Base-by-base conservation (phyloP, 2,888 invertebrate species). In the Drosophila meridiana region DNA sequence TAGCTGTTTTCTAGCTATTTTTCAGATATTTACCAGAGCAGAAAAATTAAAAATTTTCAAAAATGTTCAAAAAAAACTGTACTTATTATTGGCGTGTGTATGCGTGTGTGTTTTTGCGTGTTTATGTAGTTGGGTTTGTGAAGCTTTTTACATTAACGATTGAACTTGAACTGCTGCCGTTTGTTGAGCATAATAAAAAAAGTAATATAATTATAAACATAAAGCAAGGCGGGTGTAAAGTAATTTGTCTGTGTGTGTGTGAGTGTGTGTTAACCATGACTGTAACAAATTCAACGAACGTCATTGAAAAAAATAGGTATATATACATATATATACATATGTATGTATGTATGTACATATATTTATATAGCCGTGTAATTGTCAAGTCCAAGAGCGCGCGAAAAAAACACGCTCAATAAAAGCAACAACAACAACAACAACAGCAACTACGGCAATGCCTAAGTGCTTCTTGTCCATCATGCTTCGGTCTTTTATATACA, bases 201-300 rank as follows among this genome's bases (percentile, higher is more conserved):
- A 71, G 78, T 67, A 74, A 55, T 56, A 56, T 56, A 40, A 69
- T 53, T 58, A 76, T 57, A 50, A 57, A 70, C 70, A 79, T 70
- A 69, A 74, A 73, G 77, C 55, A 42, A 77, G 62, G 56, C 53
- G 73, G 71, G 74, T 50, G 69, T 66, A 65, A 65, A 67, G 66
- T 38, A 52, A 20, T n/a, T 28, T 47, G 52, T 20, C 20, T 55
- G 48, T 72, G 68, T 83, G 57, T 76, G 78, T 30, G 32, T 47
- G 36, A 72, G 69, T 81, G 61, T 78, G 78, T 90, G 79, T 86
- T 88, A 89, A 36, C 90, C 90, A 86, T 85, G 90, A 90, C 90
- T 90, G 89, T 87, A 90, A 87, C 89, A 87, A 89, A 88, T 90
- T 87, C 74, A 90, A 89, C 89, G 73, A 87, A 87, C 82, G 89